Evolutionary conservation across 2,888 invertebrate genomes (phyloP).

Genomic region (Drosophila neonasuta): DNA sequence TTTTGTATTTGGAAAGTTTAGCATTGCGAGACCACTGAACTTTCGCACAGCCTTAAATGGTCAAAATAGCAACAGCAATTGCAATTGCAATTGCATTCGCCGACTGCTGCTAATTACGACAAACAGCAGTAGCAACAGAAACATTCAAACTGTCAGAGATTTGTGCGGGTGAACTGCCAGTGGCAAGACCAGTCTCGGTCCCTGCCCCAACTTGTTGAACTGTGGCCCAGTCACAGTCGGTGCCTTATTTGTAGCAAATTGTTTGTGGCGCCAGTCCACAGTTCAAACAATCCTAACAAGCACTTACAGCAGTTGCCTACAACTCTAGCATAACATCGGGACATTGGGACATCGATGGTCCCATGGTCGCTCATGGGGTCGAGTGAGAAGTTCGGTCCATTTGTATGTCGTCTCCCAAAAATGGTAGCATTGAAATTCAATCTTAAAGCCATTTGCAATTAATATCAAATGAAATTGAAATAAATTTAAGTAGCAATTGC

Average conservation of each 20-base stretch:
- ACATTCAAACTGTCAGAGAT: slow-evolving; percentile 70
- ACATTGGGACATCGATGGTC: slow-evolving; percentile 1
- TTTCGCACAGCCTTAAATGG: slow-evolving; percentile 73
- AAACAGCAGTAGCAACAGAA: slow-evolving; percentile 52
- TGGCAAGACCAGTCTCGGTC: not conserved
- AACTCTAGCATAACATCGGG: slow-evolving; percentile 20
- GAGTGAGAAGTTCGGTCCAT: slow-evolving; percentile 65
- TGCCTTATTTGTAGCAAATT: slow-evolving; percentile 81
- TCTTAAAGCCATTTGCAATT: slow-evolving; percentile 81
- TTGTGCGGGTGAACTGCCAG: slow-evolving; percentile 57
- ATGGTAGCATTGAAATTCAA: slow-evolving; percentile 74
- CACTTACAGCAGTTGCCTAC: slow-evolving; percentile 13
- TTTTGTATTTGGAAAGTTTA: slow-evolving; percentile 68
- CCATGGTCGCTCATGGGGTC: slow-evolving; percentile 39
- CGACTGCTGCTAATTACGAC: slow-evolving; percentile 71
- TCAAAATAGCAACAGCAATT: slow-evolving; percentile 63
- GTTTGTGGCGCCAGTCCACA: slow-evolving; percentile 71
- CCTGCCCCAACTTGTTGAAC: not conserved
- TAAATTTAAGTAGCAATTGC: slow-evolving; percentile 77
- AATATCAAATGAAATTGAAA: slow-evolving; percentile 83
- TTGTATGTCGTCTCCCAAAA: slow-evolving; percentile 65
- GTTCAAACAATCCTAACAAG: slow-evolving; percentile 45
- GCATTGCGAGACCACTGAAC: slow-evolving; percentile 52
- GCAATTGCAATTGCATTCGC: slow-evolving; percentile 18
- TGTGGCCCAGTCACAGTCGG: slow-evolving; percentile 53